Conservation (phyloP, 2,797 vertebrate species). For the Rachycentron canadum region DNA sequence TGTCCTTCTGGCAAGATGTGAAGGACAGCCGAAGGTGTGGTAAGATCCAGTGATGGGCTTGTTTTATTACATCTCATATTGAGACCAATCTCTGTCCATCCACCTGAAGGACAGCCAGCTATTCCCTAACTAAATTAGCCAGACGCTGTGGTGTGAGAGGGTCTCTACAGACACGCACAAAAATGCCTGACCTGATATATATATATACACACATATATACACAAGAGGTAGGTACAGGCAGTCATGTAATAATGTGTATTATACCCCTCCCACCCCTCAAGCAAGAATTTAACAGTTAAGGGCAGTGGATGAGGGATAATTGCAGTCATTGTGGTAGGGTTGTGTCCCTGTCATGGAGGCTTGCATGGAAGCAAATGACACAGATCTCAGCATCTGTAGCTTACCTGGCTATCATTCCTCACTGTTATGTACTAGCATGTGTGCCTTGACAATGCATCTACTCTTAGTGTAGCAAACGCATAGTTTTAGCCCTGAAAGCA, state of each 20-base stretch:
- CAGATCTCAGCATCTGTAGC: constrained; percentile 41
- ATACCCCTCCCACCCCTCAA: constrained; percentile 9
- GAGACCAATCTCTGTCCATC: constrained; percentile 84
- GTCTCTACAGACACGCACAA: constrained; percentile 55
- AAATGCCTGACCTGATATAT: constrained; percentile 13
- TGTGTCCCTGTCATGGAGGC: constrained; percentile 57
- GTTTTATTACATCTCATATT: constrained; percentile 88
- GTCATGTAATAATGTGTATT: constrained; percentile 51
- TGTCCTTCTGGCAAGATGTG: constrained; percentile 72
- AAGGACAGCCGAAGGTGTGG: constrained; percentile 81
- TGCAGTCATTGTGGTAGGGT: constrained; percentile 61
- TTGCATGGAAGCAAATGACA: constrained; percentile 57
- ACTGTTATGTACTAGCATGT: constrained; percentile 11
- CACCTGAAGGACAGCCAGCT: constrained; percentile 85
- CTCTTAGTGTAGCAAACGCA: constrained; percentile 10
- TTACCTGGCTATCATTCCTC: constrained; percentile 38
- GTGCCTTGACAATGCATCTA: not conserved
- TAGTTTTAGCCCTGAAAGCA: constrained; percentile 17
- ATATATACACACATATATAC: constrained; percentile 31
- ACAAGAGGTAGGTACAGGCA: constrained; percentile 45
- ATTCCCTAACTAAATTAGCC: constrained; percentile 86
- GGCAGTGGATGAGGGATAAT: constrained; percentile 60
- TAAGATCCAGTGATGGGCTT: constrained; percentile 76
- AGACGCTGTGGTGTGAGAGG: constrained; percentile 70
- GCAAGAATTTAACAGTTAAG: constrained; percentile 49